phyloP scores from a whole-genome alignment of 1,140 invertebrate species.

The Antheraea pernyi region DNA sequence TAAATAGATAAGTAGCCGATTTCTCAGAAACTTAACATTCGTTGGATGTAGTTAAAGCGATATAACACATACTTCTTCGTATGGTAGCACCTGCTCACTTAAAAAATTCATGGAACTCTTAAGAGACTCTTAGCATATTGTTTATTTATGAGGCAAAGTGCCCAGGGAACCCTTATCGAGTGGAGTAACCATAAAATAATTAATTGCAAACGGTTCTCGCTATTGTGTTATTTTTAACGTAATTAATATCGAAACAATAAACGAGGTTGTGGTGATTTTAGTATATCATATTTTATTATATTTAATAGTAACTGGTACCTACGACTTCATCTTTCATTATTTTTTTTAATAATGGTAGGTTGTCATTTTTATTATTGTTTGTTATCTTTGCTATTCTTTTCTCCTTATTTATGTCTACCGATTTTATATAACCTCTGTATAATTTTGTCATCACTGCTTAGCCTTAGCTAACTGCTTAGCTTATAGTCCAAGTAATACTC shows the following conservation, averaged over 20 bases:
- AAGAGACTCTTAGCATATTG: background rate
- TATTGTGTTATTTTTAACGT: background rate
- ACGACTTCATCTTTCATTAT: no score
- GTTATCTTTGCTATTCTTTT: no score
- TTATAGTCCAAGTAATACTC: no score
- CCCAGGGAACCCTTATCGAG: background rate
- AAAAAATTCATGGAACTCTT: conserved; percentile 1
- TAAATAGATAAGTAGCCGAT: background rate
- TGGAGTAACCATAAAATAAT: background rate
- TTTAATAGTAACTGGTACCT: no score
- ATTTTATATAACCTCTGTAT: no score
- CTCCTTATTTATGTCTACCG: no score
- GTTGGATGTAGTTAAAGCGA: background rate
- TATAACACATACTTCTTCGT: background rate
- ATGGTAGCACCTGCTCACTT: conserved; percentile 1
- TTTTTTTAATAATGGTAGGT: no score
- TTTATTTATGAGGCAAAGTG: background rate
- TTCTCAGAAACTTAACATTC: background rate
- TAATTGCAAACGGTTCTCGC: background rate
- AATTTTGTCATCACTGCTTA: no score
- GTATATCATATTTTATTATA: background rate
- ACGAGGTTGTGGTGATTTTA: background rate
- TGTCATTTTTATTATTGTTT: no score
- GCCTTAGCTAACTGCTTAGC: no score
- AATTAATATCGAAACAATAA: no score